These are phyloP conservation scores for Euclidia mi DNA, from an alignment of 2,888 invertebrate species.

Conservation along the genomic window DNA sequence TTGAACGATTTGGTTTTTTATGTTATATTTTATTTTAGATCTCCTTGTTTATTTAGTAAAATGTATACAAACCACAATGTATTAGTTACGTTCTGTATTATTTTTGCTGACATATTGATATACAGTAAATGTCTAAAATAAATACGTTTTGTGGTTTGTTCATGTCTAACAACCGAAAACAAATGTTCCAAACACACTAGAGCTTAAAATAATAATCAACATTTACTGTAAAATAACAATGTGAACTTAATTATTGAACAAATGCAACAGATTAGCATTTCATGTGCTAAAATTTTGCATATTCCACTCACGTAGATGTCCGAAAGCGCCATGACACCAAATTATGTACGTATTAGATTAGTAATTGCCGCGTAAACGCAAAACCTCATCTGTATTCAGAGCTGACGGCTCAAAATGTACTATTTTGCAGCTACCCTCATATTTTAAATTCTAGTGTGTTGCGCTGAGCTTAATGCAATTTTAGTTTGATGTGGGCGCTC, in stretches of 20 bases:
- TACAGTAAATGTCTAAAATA: too few relatives aligned
- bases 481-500: constrained; percentile 32
- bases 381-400: constrained; percentile 69
- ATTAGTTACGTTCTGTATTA: too few relatives aligned
- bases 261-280: constrained; percentile 57
- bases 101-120: too few relatives aligned
- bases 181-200: background rate
- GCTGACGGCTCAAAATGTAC: constrained; percentile 52
- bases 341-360: constrained; percentile 70
- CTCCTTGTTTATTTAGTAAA: too few relatives aligned
- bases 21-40: too few relatives aligned
- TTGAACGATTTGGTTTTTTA: too few relatives aligned
- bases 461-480: constrained; percentile 40
- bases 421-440: constrained; percentile 32
- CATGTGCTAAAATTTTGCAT: constrained; percentile 44
- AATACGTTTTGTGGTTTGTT: too few relatives aligned
- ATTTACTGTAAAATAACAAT: constrained; percentile 34
- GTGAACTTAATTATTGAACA: constrained; percentile 54
- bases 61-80: too few relatives aligned
- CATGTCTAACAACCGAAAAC: background rate
- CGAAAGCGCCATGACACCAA: constrained; percentile 54
- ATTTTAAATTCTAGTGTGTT: constrained; percentile 48
- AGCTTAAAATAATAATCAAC: constrained; percentile 35
- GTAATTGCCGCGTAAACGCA: constrained; percentile 71
- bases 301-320: constrained; percentile 45